Conservation (phyloP, 2,888 invertebrate genomes). For the Pristionchus maxplancki region DNA sequence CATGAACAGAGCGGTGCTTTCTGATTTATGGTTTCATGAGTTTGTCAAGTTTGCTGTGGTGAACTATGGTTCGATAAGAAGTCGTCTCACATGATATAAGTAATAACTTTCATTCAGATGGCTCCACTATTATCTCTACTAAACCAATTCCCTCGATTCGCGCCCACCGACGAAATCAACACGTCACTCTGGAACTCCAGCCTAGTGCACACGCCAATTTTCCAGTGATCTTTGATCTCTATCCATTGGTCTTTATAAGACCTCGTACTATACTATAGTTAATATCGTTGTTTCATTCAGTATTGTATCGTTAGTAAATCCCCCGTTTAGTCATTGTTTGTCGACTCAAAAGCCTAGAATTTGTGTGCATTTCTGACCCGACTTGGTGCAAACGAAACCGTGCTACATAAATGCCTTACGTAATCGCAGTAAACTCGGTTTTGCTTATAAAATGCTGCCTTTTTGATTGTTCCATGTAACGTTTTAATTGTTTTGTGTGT, state of each 20-base stretch:
- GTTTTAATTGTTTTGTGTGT: too few relatives aligned
- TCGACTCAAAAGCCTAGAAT: background rate
- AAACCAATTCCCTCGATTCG: conserved; percentile 43
- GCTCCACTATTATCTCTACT: conserved; percentile 29
- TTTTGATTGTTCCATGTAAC: background rate
- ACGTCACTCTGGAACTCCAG: conserved; percentile 68
- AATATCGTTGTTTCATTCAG: conserved; percentile 20
- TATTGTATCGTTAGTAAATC: background rate
- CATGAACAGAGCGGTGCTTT: too few relatives aligned
- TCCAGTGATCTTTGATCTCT: conserved; percentile 54
- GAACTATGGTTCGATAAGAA: too few relatives aligned
- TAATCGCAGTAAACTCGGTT: conserved; percentile 2
- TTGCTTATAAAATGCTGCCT: background rate
- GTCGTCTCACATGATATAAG: too few relatives aligned
- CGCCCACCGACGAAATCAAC: conserved; percentile 54
- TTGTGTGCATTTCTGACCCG: background rate
- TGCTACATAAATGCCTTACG: conserved; percentile 28
- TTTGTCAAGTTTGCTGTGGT: too few relatives aligned
- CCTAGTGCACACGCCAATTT: conserved; percentile 70
- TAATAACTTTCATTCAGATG: background rate
- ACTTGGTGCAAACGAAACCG: background rate
- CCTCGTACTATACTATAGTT: background rate
- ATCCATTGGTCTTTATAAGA: conserved; percentile 2
- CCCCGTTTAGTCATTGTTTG: background rate
- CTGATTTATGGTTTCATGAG: too few relatives aligned